Evolutionary conservation across 2,888 invertebrate genomes (phyloP).

Genomic region (Dione vanillae): DNA sequence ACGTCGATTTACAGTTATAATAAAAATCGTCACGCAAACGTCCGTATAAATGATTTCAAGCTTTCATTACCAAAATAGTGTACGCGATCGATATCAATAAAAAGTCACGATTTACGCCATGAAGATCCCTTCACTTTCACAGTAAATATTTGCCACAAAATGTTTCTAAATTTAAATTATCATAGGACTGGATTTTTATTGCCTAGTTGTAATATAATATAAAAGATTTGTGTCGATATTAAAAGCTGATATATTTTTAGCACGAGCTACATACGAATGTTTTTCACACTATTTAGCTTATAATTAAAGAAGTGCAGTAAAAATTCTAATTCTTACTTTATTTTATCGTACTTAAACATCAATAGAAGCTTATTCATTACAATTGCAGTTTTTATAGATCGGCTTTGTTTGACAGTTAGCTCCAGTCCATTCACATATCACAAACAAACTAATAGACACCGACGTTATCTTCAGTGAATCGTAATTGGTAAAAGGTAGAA

Average conservation of each 20-base stretch:
- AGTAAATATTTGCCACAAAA: constrained; percentile 29
- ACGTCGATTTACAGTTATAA: constrained; percentile 40
- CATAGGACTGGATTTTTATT: not conserved
- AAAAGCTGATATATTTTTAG: not conserved
- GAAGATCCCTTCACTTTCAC: constrained; percentile 38
- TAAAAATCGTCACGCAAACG: constrained; percentile 34
- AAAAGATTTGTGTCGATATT: not conserved
- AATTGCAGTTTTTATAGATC: not conserved
- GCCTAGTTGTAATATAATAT: not conserved
- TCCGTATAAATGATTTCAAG: constrained; percentile 29
- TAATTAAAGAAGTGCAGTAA: not conserved
- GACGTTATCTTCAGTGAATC: constrained; percentile 56
- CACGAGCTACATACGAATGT: not conserved
- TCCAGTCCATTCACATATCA: constrained; percentile 24
- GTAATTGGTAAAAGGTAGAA: constrained; percentile 57
- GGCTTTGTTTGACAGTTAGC: constrained; percentile 11
- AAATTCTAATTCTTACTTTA: not conserved
- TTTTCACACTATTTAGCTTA: not conserved
- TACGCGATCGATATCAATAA: constrained; percentile 37
- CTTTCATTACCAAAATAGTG: constrained; percentile 36
- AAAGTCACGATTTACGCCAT: constrained; percentile 38
- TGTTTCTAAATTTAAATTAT: constrained; percentile 3
- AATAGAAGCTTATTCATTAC: not conserved
- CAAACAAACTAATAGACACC: constrained; percentile 53
- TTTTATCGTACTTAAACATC: not conserved